These are phyloP conservation scores for Corydoras sp. DNA, from an alignment of 2,113 vertebrate genomes.

Conservation along the genomic window DNA sequence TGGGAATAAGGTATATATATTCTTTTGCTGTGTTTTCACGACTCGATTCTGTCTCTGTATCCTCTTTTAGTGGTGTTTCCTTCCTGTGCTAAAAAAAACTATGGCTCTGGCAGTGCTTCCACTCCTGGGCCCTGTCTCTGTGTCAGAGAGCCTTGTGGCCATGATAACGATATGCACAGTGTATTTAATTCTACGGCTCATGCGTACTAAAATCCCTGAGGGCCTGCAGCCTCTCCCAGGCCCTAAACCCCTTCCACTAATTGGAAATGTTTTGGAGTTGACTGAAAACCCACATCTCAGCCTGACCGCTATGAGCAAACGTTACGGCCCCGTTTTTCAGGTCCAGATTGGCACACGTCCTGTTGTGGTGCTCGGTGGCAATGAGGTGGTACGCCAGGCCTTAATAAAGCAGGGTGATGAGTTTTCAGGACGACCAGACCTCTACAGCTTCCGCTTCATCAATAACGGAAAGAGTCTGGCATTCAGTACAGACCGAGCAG, in stretches of 20 bases:
- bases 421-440: conserved; percentile 78
- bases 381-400: conserved; percentile 74
- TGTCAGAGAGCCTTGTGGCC: conserved; percentile 68
- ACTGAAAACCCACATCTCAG: conserved; percentile 70
- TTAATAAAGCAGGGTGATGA: conserved; percentile 80
- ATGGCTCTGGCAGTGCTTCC: conserved; percentile 65
- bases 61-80: not conserved
- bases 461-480: conserved; percentile 65
- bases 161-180: conserved; percentile 61
- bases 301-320: conserved; percentile 71
- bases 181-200: conserved; percentile 60
- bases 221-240: conserved; percentile 75
- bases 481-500: conserved; percentile 64
- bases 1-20: no score
- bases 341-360: conserved; percentile 77
- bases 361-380: conserved; percentile 77
- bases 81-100: conserved; percentile 24
- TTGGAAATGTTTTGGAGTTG: conserved; percentile 75
- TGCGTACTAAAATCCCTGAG: conserved; percentile 56
- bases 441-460: conserved; percentile 67
- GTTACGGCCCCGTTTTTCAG: conserved; percentile 76
- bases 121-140: conserved; percentile 54
- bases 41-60: not conserved
- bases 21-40: no score
- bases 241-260: conserved; percentile 72